These are phyloP conservation scores for Leucophenga montana DNA, from an alignment of 2,888 invertebrate genomes.

Conservation along the genomic window DNA sequence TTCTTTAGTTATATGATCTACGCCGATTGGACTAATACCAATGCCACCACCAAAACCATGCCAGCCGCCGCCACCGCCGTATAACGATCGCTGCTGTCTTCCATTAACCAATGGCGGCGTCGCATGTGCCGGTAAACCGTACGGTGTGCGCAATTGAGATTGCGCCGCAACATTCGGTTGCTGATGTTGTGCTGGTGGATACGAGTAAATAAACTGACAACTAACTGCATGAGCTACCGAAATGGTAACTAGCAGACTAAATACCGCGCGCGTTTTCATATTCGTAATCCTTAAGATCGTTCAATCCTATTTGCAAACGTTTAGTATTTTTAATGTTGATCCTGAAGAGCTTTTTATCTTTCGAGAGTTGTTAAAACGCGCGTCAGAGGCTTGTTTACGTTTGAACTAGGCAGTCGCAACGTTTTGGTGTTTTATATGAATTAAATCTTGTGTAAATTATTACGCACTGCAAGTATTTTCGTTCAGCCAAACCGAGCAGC, in stretches of 20 bases:
- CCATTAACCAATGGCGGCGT: constrained; percentile 21
- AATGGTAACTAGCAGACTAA: background rate
- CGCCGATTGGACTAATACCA: constrained; percentile 40
- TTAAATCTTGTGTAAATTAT: too few relatives aligned
- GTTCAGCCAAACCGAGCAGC: too few relatives aligned
- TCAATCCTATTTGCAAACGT: too few relatives aligned
- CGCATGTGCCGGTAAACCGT: constrained; percentile 34
- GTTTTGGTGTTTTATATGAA: too few relatives aligned
- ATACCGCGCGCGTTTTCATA: background rate
- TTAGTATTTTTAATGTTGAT: too few relatives aligned
- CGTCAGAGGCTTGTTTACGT: too few relatives aligned
- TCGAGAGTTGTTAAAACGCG: too few relatives aligned
- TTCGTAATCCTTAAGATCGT: background rate
- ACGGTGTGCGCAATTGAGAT: constrained; percentile 31
- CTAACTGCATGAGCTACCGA: background rate
- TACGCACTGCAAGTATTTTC: too few relatives aligned
- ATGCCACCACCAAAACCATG: constrained; percentile 45
- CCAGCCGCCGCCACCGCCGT: constrained; percentile 49
- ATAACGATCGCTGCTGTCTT: constrained; percentile 56
- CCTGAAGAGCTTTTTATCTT: too few relatives aligned
- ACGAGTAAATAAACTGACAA: constrained; percentile 42
- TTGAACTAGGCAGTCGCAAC: too few relatives aligned
- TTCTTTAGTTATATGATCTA: constrained; percentile 61
- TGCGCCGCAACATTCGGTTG: constrained; percentile 4
- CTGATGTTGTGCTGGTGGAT: constrained; percentile 21